Evolutionary conservation across 2,888 invertebrate species (phyloP).

Genomic region (Brachyptera putata): DNA sequence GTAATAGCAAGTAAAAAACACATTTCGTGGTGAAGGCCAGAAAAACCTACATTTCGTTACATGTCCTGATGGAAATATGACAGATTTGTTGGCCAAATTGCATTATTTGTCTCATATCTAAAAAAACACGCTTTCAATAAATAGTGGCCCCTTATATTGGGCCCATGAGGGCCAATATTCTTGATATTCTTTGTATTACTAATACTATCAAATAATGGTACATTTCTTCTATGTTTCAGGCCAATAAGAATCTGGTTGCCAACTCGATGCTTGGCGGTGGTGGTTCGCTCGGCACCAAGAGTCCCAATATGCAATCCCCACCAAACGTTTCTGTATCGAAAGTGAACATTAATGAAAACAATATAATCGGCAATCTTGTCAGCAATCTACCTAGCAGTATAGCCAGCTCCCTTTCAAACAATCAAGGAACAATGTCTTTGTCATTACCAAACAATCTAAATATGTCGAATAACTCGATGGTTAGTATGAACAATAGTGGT

Average conservation of each 20-base stretch:
- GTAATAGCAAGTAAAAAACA: too few species aligned
- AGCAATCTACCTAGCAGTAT: slow-evolving; percentile 52
- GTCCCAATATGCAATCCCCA: slow-evolving; percentile 79
- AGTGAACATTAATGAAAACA: slow-evolving; percentile 45
- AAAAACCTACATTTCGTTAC: too few species aligned
- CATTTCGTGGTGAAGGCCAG: too few species aligned
- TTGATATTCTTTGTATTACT: too few species aligned
- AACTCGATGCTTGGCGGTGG: slow-evolving; percentile 68
- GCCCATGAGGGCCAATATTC: too few species aligned
- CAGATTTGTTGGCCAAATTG: too few species aligned
- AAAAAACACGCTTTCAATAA: too few species aligned
- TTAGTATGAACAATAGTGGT: slow-evolving; percentile 53
- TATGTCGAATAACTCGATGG: too few species aligned
- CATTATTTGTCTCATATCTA: too few species aligned
- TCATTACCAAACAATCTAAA: slow-evolving; percentile 19
- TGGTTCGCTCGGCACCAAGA: slow-evolving; percentile 74
- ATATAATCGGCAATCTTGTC: slow-evolving; percentile 53
- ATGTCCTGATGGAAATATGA: too few species aligned
- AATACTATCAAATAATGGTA: too few species aligned
- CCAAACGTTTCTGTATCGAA: slow-evolving; percentile 73
- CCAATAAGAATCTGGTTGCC: slow-evolving; percentile 65
- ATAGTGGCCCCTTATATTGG: too few species aligned
- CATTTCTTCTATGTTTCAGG: slow-evolving; percentile 54
- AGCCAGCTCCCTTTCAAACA: slow-evolving; percentile 41
- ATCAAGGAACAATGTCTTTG: slow-evolving; percentile 24